Evolutionary conservation across 2,797 vertebrate genomes (phyloP).

Genomic region (Vespertilio murinus): DNA sequence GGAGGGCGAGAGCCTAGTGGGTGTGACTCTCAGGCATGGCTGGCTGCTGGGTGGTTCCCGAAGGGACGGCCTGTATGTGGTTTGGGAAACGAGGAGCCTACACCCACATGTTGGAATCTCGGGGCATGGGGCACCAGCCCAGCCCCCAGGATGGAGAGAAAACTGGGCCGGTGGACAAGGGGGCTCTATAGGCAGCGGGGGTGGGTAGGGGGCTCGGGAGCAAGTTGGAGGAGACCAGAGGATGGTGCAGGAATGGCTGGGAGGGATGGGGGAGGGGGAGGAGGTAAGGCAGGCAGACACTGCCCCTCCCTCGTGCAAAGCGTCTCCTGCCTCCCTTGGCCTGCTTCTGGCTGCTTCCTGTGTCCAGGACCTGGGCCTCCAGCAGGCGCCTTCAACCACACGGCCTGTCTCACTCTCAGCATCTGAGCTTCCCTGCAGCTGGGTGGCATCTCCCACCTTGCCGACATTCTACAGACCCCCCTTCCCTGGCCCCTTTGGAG

Average conservation of each 20-base stretch:
- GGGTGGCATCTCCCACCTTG: background rate
- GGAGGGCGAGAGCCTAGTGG: background rate
- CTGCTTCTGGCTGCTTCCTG: background rate
- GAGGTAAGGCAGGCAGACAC: background rate
- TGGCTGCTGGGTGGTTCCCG: background rate
- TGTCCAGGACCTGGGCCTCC: background rate
- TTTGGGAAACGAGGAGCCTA: background rate
- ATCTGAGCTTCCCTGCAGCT: background rate
- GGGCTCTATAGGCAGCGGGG: rapidly evolving
- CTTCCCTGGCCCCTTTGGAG: background rate
- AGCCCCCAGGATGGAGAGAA: no score
- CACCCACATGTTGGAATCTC: background rate
- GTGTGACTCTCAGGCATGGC: rapidly evolving
- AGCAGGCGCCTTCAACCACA: background rate
- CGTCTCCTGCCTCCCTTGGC: background rate
- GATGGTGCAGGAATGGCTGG: background rate
- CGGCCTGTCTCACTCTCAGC: rapidly evolving
- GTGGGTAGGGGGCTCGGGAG: rapidly evolving
- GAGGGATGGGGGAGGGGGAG: background rate
- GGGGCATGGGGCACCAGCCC: background rate
- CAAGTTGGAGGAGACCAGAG: background rate
- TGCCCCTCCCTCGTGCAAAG: background rate
- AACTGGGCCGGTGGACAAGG: background rate
- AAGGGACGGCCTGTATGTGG: background rate
- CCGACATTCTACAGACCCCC: rapidly evolving